Base-by-base conservation (phyloP, 2,113 vertebrate genomes). In the Acrocephalus kingi region DNA sequence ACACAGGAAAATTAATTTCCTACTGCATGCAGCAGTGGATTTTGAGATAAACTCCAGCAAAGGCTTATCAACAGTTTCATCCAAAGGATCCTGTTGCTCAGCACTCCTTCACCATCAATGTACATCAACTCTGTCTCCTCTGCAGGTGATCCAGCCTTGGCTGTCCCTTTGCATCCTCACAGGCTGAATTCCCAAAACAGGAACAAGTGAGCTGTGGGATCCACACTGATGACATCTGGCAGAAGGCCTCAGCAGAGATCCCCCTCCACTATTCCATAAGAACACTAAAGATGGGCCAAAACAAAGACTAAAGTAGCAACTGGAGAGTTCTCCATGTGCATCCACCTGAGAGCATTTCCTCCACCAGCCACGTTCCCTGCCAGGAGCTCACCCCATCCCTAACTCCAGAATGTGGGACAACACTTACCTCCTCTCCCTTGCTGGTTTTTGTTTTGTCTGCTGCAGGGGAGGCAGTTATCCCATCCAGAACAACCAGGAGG, bases 401-500 rank as follows among this genome's bases (percentile, higher is more conserved):
- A 14, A 39, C 31, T 35, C 67, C 30, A 3, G 20, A 39, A 33
- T 5, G 5, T 21, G 39, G 13, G 28, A 18, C 39, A 43, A 6
- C 23, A 85, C 90, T 85, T 80, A 85, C 79, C 82, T 95, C 75
- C 62, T 15, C 74, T 80, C 62, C 51, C 64, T 59, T 7, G 48
- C 61, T 39, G 43, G 15, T 31, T 46, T 25, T 22, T 15, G 33
- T 21, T 64, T 13, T 31, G 15, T 8, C 55, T 66, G n/a, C 54
- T 54, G 63, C 71, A 75, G 74, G 51, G 52, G 69, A 41, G 85
- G 31, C 37, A 15, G 4, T 55, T 69, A 73, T 46, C 46, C 68
- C 58, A 55, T 1, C 51, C 52, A 63, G 11, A 64, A 18, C 64
- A 33, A n/a, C 3, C 75, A 48, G 39, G 52, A 24, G 24, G 71